A percentile compares a stretch with the other conserved stretches of the same genome.
These are phyloP conservation scores for Sphyrna mokarran DNA, from an alignment of 2,113 vertebrate genomes.

Conservation along the genomic window DNA sequence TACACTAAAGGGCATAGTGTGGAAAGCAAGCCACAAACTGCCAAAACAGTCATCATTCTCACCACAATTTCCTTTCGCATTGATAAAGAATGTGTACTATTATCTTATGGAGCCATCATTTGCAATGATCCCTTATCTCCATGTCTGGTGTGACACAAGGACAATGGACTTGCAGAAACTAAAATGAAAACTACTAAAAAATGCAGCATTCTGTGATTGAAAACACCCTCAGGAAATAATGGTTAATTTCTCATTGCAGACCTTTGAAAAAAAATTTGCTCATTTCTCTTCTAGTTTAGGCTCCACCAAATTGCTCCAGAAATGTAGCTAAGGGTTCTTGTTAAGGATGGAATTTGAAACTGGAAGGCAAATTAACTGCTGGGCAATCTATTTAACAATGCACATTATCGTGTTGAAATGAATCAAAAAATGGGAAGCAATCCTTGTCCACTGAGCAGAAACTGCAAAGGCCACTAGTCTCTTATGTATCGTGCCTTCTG, in stretches of 20 bases:
- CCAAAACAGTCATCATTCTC: slow-evolving; percentile 37
- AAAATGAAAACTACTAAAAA: background rate
- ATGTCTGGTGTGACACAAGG: slow-evolving; percentile 5
- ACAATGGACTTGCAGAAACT: slow-evolving; percentile 16
- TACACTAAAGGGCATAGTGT: background rate
- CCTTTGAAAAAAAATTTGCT: background rate
- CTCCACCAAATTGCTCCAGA: background rate
- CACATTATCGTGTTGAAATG: background rate
- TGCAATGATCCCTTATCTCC: slow-evolving; percentile 31
- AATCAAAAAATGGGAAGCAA: background rate
- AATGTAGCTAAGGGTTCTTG: background rate
- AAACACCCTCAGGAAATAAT: slow-evolving; percentile 7
- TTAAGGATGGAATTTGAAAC: background rate
- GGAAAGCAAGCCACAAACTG: slow-evolving; percentile 26
- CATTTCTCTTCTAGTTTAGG: background rate
- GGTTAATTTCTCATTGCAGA: background rate
- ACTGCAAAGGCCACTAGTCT: background rate
- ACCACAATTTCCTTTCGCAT: slow-evolving; percentile 31
- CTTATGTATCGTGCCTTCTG: no score
- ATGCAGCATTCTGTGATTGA: background rate
- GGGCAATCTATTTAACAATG: background rate
- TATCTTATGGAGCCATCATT: slow-evolving; percentile 34
- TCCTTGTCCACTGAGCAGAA: background rate
- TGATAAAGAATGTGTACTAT: slow-evolving; percentile 27
- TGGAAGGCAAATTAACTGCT: background rate